These are phyloP conservation scores for Penaeus indicus DNA, from an alignment of 1,140 invertebrate species.

Conservation along the genomic window DNA sequence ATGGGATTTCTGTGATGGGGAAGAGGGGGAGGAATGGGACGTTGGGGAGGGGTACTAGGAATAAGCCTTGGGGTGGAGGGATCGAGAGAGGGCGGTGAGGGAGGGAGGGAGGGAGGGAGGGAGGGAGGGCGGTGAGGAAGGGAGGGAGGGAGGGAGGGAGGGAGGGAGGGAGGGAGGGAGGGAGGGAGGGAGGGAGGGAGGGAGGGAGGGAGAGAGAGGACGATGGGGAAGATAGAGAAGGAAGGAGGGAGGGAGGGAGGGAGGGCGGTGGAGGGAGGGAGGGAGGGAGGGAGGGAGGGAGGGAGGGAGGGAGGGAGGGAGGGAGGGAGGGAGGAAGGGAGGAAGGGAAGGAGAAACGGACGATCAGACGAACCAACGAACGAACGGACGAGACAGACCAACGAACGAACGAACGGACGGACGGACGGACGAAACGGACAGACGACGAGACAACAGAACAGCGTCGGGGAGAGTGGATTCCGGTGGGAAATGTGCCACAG, in stretches of 20 bases:
- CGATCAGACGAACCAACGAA: no score
- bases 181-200: constrained; percentile 36
- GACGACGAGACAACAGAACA: no score
- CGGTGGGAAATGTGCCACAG: no score
- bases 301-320: background rate
- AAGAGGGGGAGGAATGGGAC: no score
- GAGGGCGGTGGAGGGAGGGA: no score
- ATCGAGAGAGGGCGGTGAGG: background rate
- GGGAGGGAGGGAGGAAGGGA: background rate
- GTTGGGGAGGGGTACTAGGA: no score
- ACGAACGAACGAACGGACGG: no score
- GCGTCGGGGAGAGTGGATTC: no score
- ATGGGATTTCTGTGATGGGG: background rate
- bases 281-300: background rate
- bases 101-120: constrained; percentile 8
- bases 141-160: constrained; percentile 26
- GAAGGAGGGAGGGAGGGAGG: no score
- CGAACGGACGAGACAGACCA: no score
- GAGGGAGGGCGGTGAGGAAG: constrained; percentile 22
- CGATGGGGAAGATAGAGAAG: background rate
- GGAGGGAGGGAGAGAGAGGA: constrained; percentile 23
- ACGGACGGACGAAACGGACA: no score
- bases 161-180: background rate
- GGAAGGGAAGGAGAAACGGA: background rate
- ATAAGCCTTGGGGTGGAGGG: background rate